These are phyloP conservation scores for Mugil cephalus DNA, from an alignment of 2,113 vertebrate species.

Conservation along the genomic window DNA sequence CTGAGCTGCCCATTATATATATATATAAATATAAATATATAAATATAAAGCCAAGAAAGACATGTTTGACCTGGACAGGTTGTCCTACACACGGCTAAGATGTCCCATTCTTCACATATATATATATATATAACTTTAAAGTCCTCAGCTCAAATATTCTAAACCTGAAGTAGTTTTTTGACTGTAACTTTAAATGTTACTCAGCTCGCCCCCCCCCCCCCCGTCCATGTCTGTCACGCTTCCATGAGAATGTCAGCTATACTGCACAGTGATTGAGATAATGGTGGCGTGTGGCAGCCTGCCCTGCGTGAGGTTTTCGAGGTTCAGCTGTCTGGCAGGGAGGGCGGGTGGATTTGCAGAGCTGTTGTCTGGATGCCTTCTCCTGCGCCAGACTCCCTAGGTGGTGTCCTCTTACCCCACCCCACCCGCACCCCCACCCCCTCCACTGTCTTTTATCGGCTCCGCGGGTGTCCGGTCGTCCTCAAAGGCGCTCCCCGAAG, in stretches of 20 bases:
- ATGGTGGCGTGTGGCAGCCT: conserved; percentile 67
- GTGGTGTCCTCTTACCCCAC: conserved; percentile 64
- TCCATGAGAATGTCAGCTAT: conserved; percentile 46
- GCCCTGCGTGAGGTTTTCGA: conserved; percentile 61
- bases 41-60: conserved; percentile 40
- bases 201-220: not conserved
- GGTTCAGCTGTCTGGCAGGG: conserved; percentile 70
- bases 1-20: conserved; percentile 22
- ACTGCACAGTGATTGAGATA: conserved; percentile 55
- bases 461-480: conserved; percentile 36
- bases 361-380: conserved; percentile 77
- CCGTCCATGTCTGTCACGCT: not conserved
- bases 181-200: not conserved
- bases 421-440: not conserved
- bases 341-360: conserved; percentile 61
- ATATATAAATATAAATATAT: too few relatives aligned
- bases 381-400: conserved; percentile 68
- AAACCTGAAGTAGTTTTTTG: not conserved
- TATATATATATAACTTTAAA: too few relatives aligned
- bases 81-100: conserved; percentile 18
- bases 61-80: conserved; percentile 35
- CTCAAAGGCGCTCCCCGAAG: conserved; percentile 32
- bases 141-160: not conserved
- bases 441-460: conserved; percentile 45
- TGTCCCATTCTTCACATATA: not conserved